Evolutionary conservation across 2,797 vertebrate genomes (phyloP).

Genomic region (Dromococcyx pavoninus): DNA sequence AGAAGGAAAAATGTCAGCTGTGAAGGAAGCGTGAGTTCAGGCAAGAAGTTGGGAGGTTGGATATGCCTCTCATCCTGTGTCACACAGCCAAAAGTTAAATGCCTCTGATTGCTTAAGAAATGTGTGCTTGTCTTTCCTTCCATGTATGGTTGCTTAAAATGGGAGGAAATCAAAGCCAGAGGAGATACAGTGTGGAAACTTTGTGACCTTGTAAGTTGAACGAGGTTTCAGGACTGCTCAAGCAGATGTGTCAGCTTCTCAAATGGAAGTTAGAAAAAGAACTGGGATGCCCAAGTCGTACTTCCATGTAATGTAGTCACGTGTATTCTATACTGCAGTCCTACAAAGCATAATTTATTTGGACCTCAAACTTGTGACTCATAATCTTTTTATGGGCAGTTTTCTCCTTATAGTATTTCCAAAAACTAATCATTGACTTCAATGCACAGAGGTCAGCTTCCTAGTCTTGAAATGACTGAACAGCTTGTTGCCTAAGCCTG

Average conservation of each 20-base stretch:
- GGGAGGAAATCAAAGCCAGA: neutral
- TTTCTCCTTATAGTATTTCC: neutral
- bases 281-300: neutral
- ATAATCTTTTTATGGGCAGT: neutral
- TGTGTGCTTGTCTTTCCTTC: neutral
- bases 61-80: neutral
- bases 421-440: rapidly evolving
- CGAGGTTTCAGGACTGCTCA: neutral
- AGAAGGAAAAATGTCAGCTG: constrained; percentile 55
- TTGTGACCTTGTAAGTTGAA: neutral
- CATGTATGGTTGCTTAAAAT: rapidly evolving
- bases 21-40: constrained; percentile 1
- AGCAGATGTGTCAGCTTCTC: neutral
- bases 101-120: neutral
- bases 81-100: constrained; percentile 26
- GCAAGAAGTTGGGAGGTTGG: constrained; percentile 28
- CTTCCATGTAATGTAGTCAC: neutral
- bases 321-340: neutral
- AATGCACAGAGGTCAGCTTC: neutral
- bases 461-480: neutral
- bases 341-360: neutral
- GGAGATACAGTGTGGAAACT: rapidly evolving
- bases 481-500: neutral
- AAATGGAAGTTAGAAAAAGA: neutral
- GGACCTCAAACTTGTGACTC: neutral